Evolutionary conservation across 2,113 vertebrate genomes (phyloP).

Genomic region (Zosterops hypoxanthus): DNA sequence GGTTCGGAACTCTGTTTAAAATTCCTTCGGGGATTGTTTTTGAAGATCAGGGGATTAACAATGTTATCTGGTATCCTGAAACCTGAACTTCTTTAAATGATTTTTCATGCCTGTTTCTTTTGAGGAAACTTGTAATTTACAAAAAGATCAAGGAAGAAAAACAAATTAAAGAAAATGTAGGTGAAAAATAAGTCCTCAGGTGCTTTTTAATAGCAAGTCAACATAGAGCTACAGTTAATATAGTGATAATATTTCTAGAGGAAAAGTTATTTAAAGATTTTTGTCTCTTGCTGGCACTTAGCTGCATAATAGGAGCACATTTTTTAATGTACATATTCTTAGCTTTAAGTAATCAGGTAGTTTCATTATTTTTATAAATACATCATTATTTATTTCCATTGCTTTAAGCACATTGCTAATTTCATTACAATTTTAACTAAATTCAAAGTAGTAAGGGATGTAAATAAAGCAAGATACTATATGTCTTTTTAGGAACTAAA

Average conservation of each 20-base stretch:
- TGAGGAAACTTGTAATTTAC: neutral
- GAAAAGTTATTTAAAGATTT: constrained; percentile 1
- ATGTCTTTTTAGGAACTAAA: neutral
- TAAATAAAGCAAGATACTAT: neutral
- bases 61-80: neutral
- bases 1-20: neutral
- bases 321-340: neutral
- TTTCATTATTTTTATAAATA: constrained; percentile 12
- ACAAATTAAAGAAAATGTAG: neutral
- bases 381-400: neutral
- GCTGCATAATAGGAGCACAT: neutral
- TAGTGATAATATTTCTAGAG: neutral
- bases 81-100: neutral
- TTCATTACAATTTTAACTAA: neutral
- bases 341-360: neutral
- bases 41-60: neutral
- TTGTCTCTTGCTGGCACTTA: neutral
- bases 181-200: neutral
- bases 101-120: neutral
- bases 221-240: neutral
- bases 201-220: neutral
- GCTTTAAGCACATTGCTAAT: neutral
- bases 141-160: neutral
- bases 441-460: neutral
- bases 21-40: neutral